A percentile compares a stretch with the other conserved stretches of the same genome.
Conservation (phyloP, 2,113 vertebrate species). For the Synchiropus splendidus region DNA sequence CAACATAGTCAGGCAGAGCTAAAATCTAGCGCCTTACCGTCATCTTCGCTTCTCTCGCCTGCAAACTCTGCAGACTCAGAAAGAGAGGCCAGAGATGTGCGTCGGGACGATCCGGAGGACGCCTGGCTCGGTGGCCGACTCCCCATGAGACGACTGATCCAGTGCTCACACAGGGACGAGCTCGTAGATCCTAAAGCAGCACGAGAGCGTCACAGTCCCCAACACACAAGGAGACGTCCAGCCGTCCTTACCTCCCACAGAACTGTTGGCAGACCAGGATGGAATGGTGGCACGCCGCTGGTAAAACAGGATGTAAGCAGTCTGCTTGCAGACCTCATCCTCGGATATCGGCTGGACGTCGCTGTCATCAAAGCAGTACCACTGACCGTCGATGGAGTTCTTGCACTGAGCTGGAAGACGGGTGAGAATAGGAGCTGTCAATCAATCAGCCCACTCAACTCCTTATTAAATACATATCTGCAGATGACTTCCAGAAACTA, state of each 20-base stretch:
- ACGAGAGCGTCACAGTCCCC: neutral
- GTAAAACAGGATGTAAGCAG: conserved; percentile 93
- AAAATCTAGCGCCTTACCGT: no score
- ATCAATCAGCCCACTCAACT: no score
- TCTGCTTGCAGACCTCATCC: conserved; percentile 89
- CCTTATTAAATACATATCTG: no score
- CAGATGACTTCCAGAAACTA: no score
- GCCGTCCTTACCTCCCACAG: conserved; percentile 78
- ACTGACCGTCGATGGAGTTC: conserved; percentile 94
- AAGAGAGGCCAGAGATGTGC: conserved; percentile 88
- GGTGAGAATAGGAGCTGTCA: neutral
- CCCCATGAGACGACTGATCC: conserved; percentile 89
- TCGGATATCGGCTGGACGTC: conserved; percentile 86
- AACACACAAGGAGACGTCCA: no score
- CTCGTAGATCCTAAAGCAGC: conserved; percentile 83
- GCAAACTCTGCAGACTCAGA: conserved; percentile 89
- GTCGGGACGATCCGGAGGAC: conserved; percentile 87
- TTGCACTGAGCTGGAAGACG: conserved; percentile 82
- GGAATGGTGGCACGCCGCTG: conserved; percentile 90
- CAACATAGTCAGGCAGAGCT: no score
- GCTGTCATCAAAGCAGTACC: conserved; percentile 98
- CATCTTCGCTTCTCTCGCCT: conserved; percentile 90
- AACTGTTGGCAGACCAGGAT: conserved; percentile 96
- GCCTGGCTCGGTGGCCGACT: conserved; percentile 90
- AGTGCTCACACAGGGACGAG: conserved; percentile 95